A percentile compares a stretch with the other conserved stretches of the same genome.
Conservation (phyloP, 2,113 vertebrate species). For the Formicarius rufipectus region DNA sequence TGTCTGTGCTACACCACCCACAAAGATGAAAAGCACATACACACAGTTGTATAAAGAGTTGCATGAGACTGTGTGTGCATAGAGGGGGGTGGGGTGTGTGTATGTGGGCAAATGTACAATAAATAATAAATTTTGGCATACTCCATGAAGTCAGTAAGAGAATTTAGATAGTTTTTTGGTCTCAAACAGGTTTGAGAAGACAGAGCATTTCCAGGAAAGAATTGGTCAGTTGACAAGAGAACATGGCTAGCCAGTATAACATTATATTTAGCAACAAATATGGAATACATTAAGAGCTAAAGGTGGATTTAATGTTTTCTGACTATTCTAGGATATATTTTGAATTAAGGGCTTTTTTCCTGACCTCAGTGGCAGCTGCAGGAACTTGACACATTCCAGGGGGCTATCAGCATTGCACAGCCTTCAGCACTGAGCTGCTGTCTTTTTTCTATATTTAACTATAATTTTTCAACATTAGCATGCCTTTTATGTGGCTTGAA, state of each 20-base stretch:
- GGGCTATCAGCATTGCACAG: background rate
- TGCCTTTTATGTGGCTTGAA: background rate
- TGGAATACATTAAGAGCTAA: background rate
- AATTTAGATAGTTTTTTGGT: background rate
- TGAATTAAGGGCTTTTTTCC: background rate
- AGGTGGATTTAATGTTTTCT: background rate
- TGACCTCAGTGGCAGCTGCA: background rate
- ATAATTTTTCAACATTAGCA: background rate
- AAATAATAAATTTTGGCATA: background rate
- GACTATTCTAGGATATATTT: background rate
- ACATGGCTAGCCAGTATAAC: background rate
- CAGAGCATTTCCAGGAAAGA: background rate
- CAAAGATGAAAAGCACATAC: background rate
- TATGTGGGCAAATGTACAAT: background rate
- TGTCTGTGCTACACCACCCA: too few species aligned
- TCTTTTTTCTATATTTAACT: background rate
- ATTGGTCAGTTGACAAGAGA: background rate
- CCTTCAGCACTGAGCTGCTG: background rate
- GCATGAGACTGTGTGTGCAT: fast-evolving
- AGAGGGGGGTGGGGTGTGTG: background rate
- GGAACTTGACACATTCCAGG: background rate
- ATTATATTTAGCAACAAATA: background rate
- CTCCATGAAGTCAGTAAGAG: background rate
- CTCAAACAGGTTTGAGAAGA: background rate
- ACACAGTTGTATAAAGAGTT: fast-evolving